A percentile compares a stretch with the other conserved stretches of the same genome.
These are phyloP conservation scores for Channa argus DNA, from an alignment of 2,113 vertebrate species.

Conservation along the genomic window DNA sequence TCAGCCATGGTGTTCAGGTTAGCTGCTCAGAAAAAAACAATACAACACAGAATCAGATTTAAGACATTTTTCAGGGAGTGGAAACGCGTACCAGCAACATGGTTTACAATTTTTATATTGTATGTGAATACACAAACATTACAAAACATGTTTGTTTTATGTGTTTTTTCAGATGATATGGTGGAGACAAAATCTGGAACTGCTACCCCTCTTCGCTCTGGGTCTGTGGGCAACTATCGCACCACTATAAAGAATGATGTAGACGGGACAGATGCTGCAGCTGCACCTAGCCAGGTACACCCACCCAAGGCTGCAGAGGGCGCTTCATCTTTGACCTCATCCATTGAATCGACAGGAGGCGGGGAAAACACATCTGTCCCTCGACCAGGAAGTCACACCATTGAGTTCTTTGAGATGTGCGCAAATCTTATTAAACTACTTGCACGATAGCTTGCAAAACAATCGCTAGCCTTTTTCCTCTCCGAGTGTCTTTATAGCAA, in stretches of 20 bases:
- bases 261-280: slow-evolving; percentile 82
- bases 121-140: background rate
- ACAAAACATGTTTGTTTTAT: slow-evolving; percentile 16
- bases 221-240: slow-evolving; percentile 92
- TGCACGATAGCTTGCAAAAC: slow-evolving; percentile 90
- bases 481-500: slow-evolving; percentile 93
- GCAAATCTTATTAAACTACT: slow-evolving; percentile 99
- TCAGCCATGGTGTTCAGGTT: background rate
- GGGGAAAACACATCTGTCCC: slow-evolving; percentile 81
- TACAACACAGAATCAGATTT: no score
- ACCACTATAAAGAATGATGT: slow-evolving; percentile 89
- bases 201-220: slow-evolving; percentile 93
- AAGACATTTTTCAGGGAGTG: no score
- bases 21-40: no score
- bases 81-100: no score
- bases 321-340: slow-evolving; percentile 92
- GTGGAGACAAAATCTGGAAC: slow-evolving; percentile 93
- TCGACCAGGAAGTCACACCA: slow-evolving; percentile 96
- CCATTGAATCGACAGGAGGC: slow-evolving; percentile 89
- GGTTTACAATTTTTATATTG: background rate
- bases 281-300: slow-evolving; percentile 76
- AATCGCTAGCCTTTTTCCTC: slow-evolving; percentile 82
- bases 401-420: slow-evolving; percentile 99
- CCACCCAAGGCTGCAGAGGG: slow-evolving; percentile 86
- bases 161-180: slow-evolving; percentile 88